Conservation (phyloP, 2,888 invertebrate species). For the Polylopha cassiicola region DNA sequence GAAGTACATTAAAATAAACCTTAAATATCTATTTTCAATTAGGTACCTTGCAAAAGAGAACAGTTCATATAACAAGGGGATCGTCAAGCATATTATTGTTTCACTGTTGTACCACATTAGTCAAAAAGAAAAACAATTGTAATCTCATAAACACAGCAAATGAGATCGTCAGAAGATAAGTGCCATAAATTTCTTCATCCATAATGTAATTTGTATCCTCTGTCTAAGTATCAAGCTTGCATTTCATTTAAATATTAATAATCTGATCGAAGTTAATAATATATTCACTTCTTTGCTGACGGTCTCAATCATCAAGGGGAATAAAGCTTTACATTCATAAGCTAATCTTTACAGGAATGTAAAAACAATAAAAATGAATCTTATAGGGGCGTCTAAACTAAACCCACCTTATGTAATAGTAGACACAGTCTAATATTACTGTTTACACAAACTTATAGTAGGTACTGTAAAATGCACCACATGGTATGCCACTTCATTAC, state of each 20-base stretch:
- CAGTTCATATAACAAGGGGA: conserved; percentile 47
- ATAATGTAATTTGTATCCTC: no score
- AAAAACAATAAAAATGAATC: conserved; percentile 32
- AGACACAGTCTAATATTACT: conserved; percentile 7
- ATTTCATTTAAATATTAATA: no score
- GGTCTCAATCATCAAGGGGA: no score
- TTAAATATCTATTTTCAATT: conserved; percentile 52
- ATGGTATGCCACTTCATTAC: conserved; percentile 21
- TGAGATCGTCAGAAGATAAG: no score
- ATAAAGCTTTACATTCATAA: conserved; percentile 32
- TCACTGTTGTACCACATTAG: conserved; percentile 55
- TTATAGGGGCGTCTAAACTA: conserved; percentile 22
- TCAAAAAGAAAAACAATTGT: conserved; percentile 13
- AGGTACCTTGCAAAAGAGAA: conserved; percentile 59
- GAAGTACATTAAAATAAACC: conserved; percentile 63
- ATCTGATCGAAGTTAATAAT: no score
- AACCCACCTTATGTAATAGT: conserved; percentile 1
- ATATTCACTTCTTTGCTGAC: no score
- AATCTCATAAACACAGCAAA: no score
- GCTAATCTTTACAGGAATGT: conserved; percentile 45
- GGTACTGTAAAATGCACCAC: conserved; percentile 25
- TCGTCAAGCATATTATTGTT: conserved; percentile 44
- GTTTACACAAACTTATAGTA: conserved; percentile 22
- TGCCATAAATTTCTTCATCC: no score
- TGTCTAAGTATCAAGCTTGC: no score